These are phyloP conservation scores for Tokudaia tokunoshimensis DNA, from an alignment of 2,797 vertebrate genomes.

Conservation along the genomic window DNA sequence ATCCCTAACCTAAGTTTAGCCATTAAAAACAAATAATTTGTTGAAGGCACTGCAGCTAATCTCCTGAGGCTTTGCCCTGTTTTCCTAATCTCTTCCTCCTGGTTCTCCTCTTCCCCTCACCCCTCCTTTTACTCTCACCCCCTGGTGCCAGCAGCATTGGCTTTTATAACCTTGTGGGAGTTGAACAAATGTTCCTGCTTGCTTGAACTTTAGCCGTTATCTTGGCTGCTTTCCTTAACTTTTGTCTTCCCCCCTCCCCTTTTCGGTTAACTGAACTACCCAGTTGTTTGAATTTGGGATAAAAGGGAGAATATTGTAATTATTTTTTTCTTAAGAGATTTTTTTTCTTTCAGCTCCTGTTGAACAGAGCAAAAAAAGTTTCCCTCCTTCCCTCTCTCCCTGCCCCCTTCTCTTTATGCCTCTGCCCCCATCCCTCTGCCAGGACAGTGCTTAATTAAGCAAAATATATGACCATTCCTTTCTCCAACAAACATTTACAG, in stretches of 20 bases:
- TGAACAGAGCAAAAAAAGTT: slow-evolving; percentile 24
- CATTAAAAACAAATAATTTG: slow-evolving; percentile 29
- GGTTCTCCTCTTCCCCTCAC: not conserved
- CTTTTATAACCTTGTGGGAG: slow-evolving; percentile 74
- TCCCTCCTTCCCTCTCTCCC: not conserved
- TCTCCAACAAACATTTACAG: slow-evolving; percentile 64
- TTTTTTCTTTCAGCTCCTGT: slow-evolving; percentile 70
- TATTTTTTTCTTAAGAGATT: slow-evolving; percentile 64
- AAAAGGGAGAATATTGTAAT: slow-evolving; percentile 65
- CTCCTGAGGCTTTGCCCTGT: not conserved
- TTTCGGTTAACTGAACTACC: slow-evolving; percentile 57
- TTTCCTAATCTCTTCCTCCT: slow-evolving; percentile 6
- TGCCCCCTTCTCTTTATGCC: not conserved
- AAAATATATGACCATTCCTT: slow-evolving; percentile 62
- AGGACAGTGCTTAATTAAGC: slow-evolving; percentile 66
- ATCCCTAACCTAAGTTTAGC: slow-evolving; percentile 32
- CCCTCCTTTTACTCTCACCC: not conserved
- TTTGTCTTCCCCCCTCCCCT: slow-evolving; percentile 50
- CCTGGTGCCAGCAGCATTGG: slow-evolving; percentile 50
- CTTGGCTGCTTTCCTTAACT: slow-evolving; percentile 74
- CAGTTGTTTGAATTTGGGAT: slow-evolving; percentile 74
- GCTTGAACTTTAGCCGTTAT: slow-evolving; percentile 71
- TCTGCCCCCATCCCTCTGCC: not conserved
- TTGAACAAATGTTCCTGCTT: slow-evolving; percentile 72
- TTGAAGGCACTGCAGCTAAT: slow-evolving; percentile 31